phyloP scores from a whole-genome alignment of 2,797 vertebrate species.

The Myioborus miniatus region DNA sequence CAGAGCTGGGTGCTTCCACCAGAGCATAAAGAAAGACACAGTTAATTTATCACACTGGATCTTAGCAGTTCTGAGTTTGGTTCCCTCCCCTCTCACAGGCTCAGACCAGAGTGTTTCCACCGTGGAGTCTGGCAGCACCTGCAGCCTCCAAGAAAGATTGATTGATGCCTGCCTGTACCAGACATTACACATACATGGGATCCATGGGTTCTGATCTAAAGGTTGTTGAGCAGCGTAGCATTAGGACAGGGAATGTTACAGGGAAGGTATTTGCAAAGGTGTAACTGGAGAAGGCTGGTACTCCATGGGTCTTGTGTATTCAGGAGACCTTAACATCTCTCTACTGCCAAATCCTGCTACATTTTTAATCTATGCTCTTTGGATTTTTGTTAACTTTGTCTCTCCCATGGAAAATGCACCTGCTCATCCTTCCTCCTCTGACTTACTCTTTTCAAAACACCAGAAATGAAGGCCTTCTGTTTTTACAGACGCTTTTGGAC shows the following conservation, averaged over 20 bases:
- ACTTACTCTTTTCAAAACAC: not conserved
- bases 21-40: not conserved
- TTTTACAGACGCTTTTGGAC: not conserved
- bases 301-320: no score
- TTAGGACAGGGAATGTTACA: not conserved
- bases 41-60: not conserved
- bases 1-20: not conserved
- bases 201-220: not conserved
- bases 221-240: not conserved
- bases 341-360: not conserved
- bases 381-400: not conserved
- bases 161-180: not conserved
- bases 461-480: not conserved
- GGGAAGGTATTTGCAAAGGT: not conserved
- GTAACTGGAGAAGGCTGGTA: not conserved
- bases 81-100: not conserved
- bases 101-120: not conserved
- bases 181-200: accelerated
- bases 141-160: not conserved
- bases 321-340: not conserved
- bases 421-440: not conserved
- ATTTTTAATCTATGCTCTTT: not conserved
- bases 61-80: not conserved
- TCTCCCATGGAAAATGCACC: not conserved
- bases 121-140: not conserved